Evolutionary conservation across 2,113 vertebrate genomes (phyloP).

Genomic region (Leucopternis melanops): DNA sequence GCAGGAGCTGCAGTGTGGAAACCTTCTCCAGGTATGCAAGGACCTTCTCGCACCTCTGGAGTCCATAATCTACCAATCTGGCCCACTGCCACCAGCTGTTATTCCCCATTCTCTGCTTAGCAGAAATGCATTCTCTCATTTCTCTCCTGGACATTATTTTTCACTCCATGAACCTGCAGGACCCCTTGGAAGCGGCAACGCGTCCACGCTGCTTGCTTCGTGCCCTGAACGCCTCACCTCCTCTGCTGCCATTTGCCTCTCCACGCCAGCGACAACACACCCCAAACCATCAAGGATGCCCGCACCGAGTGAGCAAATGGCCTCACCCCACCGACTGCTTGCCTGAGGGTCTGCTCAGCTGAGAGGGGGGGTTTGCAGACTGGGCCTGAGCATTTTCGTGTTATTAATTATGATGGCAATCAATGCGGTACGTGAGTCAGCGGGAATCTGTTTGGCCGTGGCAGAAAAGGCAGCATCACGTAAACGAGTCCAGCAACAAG

Average conservation of each 20-base stretch:
- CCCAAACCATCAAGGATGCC: not conserved
- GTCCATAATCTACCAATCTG: not conserved
- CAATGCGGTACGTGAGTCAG: fast-evolving
- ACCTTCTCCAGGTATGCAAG: not conserved
- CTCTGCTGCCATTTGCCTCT: not conserved
- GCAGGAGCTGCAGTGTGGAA: not conserved
- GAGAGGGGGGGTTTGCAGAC: not conserved
- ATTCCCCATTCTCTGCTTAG: not conserved
- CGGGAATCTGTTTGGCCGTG: fast-evolving
- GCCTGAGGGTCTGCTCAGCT: not conserved
- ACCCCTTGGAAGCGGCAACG: not conserved
- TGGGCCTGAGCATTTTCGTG: not conserved
- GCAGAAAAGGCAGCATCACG: not conserved
- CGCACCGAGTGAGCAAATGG: not conserved
- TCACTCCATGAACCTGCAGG: not conserved
- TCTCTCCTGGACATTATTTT: not conserved
- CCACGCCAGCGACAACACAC: not conserved
- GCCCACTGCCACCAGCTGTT: not conserved
- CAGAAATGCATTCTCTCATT: not conserved
- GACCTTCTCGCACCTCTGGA: not conserved
- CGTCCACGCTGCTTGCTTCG: not conserved
- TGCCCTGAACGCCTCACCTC: not conserved
- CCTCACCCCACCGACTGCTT: fast-evolving
- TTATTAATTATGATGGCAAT: not conserved
- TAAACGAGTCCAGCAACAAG: not conserved